Conservation (phyloP, 1,140 invertebrate genomes). For the Apis laboriosa region DNA sequence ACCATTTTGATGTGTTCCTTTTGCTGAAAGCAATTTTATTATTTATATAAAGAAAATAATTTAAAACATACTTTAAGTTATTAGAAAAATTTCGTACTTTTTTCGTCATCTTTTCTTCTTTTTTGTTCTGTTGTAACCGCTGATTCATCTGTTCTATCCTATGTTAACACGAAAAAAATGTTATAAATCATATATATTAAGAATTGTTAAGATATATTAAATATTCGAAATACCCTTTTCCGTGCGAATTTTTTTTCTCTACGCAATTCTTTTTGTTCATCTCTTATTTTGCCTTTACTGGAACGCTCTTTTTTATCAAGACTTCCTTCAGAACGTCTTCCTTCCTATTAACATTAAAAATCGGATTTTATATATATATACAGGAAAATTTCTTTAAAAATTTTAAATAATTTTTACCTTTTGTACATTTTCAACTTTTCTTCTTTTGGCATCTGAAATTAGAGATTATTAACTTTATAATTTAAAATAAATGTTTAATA, state of each 20-base stretch:
- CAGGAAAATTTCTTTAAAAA: constrained; percentile 41
- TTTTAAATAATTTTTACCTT: constrained; percentile 85
- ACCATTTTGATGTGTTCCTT: constrained; percentile 82
- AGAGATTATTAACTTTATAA: constrained; percentile 26
- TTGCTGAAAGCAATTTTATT: constrained; percentile 70
- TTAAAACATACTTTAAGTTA: constrained; percentile 32
- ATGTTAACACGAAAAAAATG: constrained; percentile 8
- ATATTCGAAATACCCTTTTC: constrained; percentile 83
- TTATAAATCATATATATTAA: constrained; percentile 14
- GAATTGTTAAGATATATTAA: constrained; percentile 17
- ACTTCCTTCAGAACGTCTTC: constrained; percentile 81
- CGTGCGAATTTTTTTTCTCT: constrained; percentile 89
- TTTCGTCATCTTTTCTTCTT: constrained; percentile 87
- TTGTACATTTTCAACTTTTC: constrained; percentile 88
- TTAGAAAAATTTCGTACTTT: constrained; percentile 79
- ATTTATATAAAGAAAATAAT: not conserved
- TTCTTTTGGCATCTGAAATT: constrained; percentile 85
- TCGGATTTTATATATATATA: not conserved
- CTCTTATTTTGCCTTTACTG: constrained; percentile 83
- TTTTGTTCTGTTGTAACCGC: constrained; percentile 84
- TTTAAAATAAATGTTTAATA: not conserved
- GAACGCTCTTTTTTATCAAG: constrained; percentile 86
- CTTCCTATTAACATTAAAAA: constrained; percentile 71
- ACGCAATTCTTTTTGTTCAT: constrained; percentile 87
- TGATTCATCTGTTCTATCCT: constrained; percentile 87